These are phyloP conservation scores for Pteronura brasiliensis DNA, from an alignment of 2,113 vertebrate genomes.

Conservation along the genomic window DNA sequence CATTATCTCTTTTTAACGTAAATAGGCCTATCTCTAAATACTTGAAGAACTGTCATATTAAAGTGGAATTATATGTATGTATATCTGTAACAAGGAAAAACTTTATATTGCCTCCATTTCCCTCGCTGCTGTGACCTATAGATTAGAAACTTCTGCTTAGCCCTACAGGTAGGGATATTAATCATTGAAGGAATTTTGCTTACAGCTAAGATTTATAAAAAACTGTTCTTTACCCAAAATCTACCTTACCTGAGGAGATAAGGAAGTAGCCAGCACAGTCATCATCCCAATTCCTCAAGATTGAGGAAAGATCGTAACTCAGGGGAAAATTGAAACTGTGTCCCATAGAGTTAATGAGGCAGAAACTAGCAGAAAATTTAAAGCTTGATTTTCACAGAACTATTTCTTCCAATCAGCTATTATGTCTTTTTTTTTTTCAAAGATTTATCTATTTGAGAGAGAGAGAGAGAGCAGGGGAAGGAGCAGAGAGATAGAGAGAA, in stretches of 20 bases:
- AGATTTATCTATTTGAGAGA: background rate
- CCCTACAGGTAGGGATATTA: background rate
- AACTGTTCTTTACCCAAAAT: background rate
- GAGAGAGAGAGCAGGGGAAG: background rate
- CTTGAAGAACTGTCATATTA: constrained; percentile 1
- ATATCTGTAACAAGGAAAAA: background rate
- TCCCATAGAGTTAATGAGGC: background rate
- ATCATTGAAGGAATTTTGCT: background rate
- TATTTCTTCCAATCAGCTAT: background rate
- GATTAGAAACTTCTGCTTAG: background rate
- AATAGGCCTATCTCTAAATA: background rate
- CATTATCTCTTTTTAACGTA: background rate
- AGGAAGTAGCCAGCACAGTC: background rate
- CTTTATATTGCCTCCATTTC: background rate
- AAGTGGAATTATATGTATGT: background rate
- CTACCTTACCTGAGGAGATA: background rate
- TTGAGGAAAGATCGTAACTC: background rate
- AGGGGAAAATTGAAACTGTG: background rate
- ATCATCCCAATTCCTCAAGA: background rate
- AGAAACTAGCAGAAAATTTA: background rate
- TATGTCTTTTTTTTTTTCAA: background rate
- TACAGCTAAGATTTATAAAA: background rate
- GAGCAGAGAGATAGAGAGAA: background rate
- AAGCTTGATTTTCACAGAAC: background rate
- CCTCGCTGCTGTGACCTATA: background rate